Conservation (phyloP, 2,113 vertebrate genomes). For the Tinamus guttatus region DNA sequence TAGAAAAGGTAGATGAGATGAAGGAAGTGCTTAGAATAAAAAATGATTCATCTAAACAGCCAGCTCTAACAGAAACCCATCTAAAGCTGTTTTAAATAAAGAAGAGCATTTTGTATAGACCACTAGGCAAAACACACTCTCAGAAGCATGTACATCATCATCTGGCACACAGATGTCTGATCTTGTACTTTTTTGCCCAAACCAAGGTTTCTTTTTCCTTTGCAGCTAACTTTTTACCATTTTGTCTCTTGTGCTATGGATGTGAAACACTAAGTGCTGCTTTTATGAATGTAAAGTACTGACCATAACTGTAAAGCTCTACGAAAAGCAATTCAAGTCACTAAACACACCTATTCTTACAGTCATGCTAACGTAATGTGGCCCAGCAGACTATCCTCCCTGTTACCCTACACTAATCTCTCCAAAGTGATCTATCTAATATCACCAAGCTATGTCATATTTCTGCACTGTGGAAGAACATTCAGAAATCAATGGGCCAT, state of each 20-base stretch:
- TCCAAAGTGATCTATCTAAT: not conserved
- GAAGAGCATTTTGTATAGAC: not conserved
- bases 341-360: not conserved
- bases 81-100: not conserved
- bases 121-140: not conserved
- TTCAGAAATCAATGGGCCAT: not conserved
- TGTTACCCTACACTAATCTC: not conserved
- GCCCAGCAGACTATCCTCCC: not conserved
- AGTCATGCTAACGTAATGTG: not conserved
- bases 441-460: not conserved
- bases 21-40: not conserved
- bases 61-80: not conserved
- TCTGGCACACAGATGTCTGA: conserved; percentile 41
- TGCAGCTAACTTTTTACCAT: not conserved
- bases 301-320: not conserved
- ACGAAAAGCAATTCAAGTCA: not conserved
- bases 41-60: not conserved
- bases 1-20: not conserved
- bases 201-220: not conserved
- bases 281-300: not conserved
- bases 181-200: not conserved
- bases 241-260: not conserved
- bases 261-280: not conserved
- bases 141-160: not conserved
- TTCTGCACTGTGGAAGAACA: not conserved